Percentiles rank a stretch among this genome's conserved stretches.
Conservation (phyloP, 2,113 vertebrate species). For the Psilopsiagon aymara region DNA sequence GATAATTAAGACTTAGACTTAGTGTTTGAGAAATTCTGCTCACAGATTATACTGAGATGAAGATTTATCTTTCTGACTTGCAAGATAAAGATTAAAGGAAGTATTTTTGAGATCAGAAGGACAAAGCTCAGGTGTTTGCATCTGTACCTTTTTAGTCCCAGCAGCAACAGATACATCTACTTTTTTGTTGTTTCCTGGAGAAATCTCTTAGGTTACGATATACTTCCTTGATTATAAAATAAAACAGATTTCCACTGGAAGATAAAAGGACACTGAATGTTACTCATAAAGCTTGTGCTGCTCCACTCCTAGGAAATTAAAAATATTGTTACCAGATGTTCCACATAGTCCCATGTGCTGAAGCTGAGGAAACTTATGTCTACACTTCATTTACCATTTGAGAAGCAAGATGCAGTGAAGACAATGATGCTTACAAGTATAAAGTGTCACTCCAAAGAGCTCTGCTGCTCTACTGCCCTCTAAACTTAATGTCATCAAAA, state of each 20-base stretch:
- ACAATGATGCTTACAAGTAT: not conserved
- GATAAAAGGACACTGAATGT: not conserved
- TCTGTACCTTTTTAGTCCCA: not conserved
- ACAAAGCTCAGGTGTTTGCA: not conserved
- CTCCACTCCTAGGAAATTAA: constrained; percentile 24
- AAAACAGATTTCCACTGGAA: constrained; percentile 21
- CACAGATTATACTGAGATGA: not conserved
- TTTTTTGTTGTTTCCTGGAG: not conserved
- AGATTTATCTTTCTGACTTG: not conserved
- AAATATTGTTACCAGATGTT: constrained; percentile 46
- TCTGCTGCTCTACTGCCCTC: not conserved
- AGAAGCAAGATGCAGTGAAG: not conserved
- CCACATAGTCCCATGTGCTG: not conserved
- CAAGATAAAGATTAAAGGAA: not conserved
- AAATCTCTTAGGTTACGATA: constrained; percentile 1
- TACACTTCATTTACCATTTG: not conserved
- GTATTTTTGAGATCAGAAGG: not conserved
- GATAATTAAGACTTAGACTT: not conserved
- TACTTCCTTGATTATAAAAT: constrained; percentile 24
- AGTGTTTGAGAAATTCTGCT: not conserved
- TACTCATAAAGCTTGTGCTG: not conserved
- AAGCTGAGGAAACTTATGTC: not conserved
- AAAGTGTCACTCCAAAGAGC: not conserved
- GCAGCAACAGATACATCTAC: not conserved
- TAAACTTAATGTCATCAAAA: not conserved